Evolutionary conservation across 1,140 invertebrate species (phyloP), one percentile per base, ranked within the genome.

Genomic region (Wiebesia pumilae): DNA sequence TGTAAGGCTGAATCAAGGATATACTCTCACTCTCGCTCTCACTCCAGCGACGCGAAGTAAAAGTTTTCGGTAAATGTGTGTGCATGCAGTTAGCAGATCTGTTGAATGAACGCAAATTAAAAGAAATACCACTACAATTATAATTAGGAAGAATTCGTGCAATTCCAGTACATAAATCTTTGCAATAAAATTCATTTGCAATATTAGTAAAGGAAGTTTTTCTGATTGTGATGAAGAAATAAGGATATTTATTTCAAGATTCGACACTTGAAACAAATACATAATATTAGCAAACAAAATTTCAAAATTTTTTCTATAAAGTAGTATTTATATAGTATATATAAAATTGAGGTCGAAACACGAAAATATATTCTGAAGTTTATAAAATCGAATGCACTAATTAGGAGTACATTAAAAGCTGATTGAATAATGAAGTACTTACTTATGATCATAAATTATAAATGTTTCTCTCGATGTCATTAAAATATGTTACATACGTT

Each of bases 11-110:
- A 69, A 58, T 73, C 71, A 62, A 84, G 82, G 71, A 77, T 77
- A 43, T 62, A 43, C 71, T 33, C 81, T 24, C 78, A 35, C 84
- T 79, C 77, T 80, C 24, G 62, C 84, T 85, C 80, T 77, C 85
- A 75, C 78, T 85, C 38, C 33, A n/a, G 38, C 54, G 7, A 35
- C 2, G 51, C 27, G 77, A 33, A 73, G 65, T 83, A 73, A 79
- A 79, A 79, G 77, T 79, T 79, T 30, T 54, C 9, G 54, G 62
- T n/a, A 62, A 73, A n/a, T 35, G 16, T 79, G 43, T 27, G 43
- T 27, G 19, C 30, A 51, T 27, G 47, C 43, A 71, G 24, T 33
- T 30, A 33, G 51, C 43, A 30, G 47, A 14, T 16, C 16, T 33
- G 10, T 19, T 3, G 47, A 54, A 54, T 35, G 77, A 77, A 51